Percentiles rank a stretch among this genome's conserved stretches.
These are phyloP conservation scores for Phrynosoma blainvillii DNA, from an alignment of 2,113 vertebrate genomes.

Conservation along the genomic window DNA sequence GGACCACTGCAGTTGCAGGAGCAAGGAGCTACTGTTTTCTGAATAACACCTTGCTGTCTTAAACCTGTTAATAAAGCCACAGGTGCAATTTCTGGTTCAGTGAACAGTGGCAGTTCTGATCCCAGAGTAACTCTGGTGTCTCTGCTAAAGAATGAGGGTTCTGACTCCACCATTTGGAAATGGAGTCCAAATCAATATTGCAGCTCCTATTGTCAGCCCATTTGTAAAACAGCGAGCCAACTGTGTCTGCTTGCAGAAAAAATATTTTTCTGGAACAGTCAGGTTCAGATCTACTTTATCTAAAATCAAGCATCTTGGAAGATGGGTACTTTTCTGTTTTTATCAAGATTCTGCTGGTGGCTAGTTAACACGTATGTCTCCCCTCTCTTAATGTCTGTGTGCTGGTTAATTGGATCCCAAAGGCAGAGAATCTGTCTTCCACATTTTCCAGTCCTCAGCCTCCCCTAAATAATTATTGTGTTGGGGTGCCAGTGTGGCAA, in stretches of 20 bases:
- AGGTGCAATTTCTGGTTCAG: neutral
- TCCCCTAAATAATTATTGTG: neutral
- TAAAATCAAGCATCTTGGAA: neutral
- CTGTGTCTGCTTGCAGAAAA: conserved; percentile 2
- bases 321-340: neutral
- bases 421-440: neutral
- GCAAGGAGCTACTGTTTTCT: neutral
- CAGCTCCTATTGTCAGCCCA: conserved; percentile 8
- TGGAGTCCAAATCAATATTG: conserved; percentile 4
- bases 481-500: neutral
- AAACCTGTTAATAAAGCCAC: neutral
- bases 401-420: neutral
- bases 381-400: neutral
- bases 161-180: neutral
- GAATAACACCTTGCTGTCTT: neutral
- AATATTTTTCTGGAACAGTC: neutral
- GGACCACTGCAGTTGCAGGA: neutral
- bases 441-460: neutral
- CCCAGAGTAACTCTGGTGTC: neutral
- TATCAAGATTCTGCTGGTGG: neutral
- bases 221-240: neutral
- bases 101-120: neutral
- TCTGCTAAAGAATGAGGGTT: neutral
- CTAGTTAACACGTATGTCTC: neutral
- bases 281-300: neutral